A percentile compares a stretch with the other conserved stretches of the same genome.
These are phyloP conservation scores for Cheilosia impressa DNA, from an alignment of 2,888 invertebrate genomes.

Conservation along the genomic window DNA sequence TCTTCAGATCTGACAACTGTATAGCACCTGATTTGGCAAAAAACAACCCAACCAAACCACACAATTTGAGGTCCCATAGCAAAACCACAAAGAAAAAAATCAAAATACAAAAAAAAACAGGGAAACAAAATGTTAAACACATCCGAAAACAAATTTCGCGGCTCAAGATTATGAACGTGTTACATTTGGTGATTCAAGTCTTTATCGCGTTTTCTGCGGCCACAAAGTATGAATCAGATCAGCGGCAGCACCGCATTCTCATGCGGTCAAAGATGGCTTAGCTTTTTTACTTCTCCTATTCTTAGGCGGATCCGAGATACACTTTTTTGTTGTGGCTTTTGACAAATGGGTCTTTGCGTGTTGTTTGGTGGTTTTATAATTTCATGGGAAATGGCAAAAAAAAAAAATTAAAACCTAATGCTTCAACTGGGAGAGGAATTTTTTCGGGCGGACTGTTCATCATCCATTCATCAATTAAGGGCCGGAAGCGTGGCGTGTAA, in stretches of 20 bases:
- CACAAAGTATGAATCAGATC: constrained; percentile 32
- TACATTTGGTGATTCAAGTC: constrained; percentile 23
- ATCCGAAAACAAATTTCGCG: constrained; percentile 26
- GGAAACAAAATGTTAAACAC: constrained; percentile 7
- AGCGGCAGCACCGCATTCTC: constrained; percentile 17
- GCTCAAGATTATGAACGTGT: constrained; percentile 9
- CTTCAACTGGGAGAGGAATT: constrained; percentile 1
- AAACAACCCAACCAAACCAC: not conserved
- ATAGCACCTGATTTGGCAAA: constrained; percentile 21
- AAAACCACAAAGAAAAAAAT: not conserved
- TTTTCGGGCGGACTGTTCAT: constrained; percentile 3
- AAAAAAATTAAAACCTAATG: not conserved
- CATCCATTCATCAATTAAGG: constrained; percentile 44
- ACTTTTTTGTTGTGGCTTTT: not conserved
- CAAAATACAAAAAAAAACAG: not conserved
- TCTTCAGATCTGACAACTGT: not conserved
- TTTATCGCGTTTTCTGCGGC: constrained; percentile 3
- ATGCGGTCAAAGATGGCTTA: constrained; percentile 22
- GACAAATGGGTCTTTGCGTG: constrained; percentile 26
- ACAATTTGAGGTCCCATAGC: constrained; percentile 8
- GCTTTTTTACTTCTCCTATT: constrained; percentile 3
- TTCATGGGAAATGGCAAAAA: constrained; percentile 38
- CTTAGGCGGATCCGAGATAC: not conserved
- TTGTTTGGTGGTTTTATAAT: constrained; percentile 17
- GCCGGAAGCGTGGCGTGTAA: constrained; percentile 50